Evolutionary conservation across 2,888 invertebrate species (phyloP).

Genomic region (Ypsolopha scabrella): DNA sequence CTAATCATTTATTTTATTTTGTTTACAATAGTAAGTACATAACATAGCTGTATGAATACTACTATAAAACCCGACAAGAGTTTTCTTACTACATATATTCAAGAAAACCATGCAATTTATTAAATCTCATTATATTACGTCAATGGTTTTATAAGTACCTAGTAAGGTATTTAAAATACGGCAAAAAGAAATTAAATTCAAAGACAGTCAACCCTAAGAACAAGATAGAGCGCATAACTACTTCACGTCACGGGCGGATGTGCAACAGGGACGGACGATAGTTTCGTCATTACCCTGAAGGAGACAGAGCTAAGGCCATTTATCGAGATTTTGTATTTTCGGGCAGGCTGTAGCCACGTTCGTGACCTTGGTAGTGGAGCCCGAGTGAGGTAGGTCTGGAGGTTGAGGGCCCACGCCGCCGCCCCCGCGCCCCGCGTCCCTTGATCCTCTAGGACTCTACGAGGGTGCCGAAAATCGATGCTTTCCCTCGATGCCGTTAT

Average conservation of each 20-base stretch:
- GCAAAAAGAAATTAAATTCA: too few species aligned
- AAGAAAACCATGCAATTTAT: too few species aligned
- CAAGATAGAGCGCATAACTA: constrained; percentile 34
- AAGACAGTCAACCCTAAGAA: constrained; percentile 22
- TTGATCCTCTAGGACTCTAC: constrained; percentile 14
- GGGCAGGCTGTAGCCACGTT: constrained; percentile 34
- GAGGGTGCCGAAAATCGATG: constrained; percentile 68
- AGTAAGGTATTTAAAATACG: too few species aligned
- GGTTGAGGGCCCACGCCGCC: constrained; percentile 48
- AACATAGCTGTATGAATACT: too few species aligned
- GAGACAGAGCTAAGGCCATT: constrained; percentile 32
- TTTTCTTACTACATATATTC: too few species aligned
- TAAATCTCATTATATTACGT: too few species aligned
- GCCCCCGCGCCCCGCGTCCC: constrained; percentile 37
- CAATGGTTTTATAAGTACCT: too few species aligned
- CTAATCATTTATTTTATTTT: too few species aligned
- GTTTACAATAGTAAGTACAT: too few species aligned
- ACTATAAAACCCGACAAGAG: too few species aligned
- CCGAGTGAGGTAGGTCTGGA: constrained; percentile 63
- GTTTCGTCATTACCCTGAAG: constrained; percentile 11
- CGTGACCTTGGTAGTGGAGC: constrained; percentile 51
- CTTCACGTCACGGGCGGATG: constrained; percentile 35
- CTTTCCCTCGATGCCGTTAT: constrained; percentile 49
- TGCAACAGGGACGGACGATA: constrained; percentile 25
- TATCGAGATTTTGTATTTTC: constrained; percentile 55